Conservation (phyloP, 2,113 vertebrate species). For the Corythoichthys haematopterus region DNA sequence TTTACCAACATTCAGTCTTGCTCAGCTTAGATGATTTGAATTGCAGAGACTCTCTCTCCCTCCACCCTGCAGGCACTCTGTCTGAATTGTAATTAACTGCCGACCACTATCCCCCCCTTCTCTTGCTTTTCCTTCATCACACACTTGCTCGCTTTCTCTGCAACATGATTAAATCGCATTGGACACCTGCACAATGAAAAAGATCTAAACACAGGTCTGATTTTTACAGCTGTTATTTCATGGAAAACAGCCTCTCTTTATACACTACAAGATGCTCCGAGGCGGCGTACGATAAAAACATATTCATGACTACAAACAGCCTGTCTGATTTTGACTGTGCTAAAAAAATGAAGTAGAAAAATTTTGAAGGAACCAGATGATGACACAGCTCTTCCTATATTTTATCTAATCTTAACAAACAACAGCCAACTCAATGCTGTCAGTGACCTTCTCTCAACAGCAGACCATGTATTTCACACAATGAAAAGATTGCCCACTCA, state of each 20-base stretch:
- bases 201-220: constrained; percentile 6
- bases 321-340: neutral
- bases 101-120: constrained; percentile 37
- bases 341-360: neutral
- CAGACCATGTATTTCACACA: constrained; percentile 8
- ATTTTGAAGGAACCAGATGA: neutral
- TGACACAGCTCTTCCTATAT: neutral
- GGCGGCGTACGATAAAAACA: neutral
- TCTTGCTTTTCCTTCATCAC: constrained; percentile 8
- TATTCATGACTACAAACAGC: neutral
- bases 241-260: constrained; percentile 3
- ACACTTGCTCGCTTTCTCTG: constrained; percentile 15
- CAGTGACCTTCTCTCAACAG: constrained; percentile 17
- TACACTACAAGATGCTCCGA: neutral
- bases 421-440: constrained; percentile 25
- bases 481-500: constrained; percentile 11
- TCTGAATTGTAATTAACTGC: constrained; percentile 59
- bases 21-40: constrained; percentile 43
- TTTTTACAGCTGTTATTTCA: constrained; percentile 12
- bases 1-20: constrained; percentile 22
- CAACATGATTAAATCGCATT: constrained; percentile 15
- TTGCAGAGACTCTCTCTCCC: constrained; percentile 29
- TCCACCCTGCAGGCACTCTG: constrained; percentile 41
- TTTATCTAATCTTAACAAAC: constrained; percentile 22
- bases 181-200: constrained; percentile 26